These are phyloP conservation scores for rat (Rattus norvegicus) DNA, from an alignment of 2,113 vertebrate species.

Conservation along the genomic window DNA sequence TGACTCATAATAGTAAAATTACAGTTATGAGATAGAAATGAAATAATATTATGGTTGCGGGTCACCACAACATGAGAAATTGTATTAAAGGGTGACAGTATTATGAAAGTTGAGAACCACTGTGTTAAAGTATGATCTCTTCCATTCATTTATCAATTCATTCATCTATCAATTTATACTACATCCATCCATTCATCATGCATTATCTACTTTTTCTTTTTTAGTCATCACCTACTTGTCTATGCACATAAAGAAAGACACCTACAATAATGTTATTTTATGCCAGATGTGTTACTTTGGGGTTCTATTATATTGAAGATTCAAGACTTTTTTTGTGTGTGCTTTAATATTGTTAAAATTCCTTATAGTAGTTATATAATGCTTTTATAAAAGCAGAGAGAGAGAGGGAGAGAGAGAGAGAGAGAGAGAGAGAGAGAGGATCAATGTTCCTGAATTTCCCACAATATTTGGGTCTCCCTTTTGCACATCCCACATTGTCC, in stretches of 20 bases:
- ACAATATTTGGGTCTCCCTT: background rate
- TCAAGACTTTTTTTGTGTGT: background rate
- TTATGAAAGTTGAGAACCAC: background rate
- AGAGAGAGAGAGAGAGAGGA: background rate
- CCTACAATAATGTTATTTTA: background rate
- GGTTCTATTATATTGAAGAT: background rate
- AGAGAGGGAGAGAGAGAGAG: background rate
- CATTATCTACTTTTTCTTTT: background rate
- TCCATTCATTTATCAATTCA: background rate
- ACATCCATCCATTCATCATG: background rate
- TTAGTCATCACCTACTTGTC: background rate
- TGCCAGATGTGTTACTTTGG: conserved; percentile 2
- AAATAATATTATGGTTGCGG: background rate
- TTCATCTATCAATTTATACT: background rate
- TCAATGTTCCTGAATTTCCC: background rate
- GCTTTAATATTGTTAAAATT: conserved; percentile 27
- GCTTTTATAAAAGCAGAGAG: background rate
- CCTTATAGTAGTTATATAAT: conserved; percentile 1
- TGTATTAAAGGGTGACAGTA: background rate
- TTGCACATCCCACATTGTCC: background rate
- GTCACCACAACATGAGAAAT: background rate
- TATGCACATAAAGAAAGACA: background rate
- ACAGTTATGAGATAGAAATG: background rate
- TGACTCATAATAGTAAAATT: background rate
- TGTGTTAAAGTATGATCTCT: background rate